Conservation (phyloP, 2,888 invertebrate species). For the Cristatella mucedo region DNA sequence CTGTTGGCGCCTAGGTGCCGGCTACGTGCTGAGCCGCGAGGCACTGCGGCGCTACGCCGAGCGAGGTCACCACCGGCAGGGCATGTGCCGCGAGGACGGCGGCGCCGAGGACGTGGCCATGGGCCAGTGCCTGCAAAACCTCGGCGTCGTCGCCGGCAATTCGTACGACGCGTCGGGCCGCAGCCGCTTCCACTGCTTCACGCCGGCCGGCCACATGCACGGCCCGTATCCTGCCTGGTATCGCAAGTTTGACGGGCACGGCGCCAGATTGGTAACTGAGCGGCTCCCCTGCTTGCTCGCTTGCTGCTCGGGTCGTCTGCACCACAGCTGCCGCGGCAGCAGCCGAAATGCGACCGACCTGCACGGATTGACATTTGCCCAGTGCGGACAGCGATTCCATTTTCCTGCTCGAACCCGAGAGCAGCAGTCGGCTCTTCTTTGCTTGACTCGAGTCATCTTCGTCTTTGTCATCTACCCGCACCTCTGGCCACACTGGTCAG, state of each 20-base stretch:
- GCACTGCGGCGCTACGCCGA: constrained; percentile 14
- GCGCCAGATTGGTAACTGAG: constrained; percentile 23
- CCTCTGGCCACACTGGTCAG: no score
- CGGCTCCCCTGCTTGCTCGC: no score
- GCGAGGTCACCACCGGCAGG: not conserved
- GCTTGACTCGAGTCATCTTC: no score
- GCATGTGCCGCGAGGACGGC: constrained; percentile 17
- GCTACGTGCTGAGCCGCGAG: constrained; percentile 15
- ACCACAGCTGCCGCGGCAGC: no score
- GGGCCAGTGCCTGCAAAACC: constrained; percentile 18
- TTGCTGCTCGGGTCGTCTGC: no score
- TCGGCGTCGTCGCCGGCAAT: constrained; percentile 24
- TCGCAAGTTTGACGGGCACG: constrained; percentile 22
- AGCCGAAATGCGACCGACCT: no score
- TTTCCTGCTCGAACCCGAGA: no score
- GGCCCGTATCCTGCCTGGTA: constrained; percentile 31
- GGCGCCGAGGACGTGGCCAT: constrained; percentile 30
- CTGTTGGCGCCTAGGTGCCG: constrained; percentile 11
- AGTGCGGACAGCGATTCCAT: no score
- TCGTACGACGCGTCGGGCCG: constrained; percentile 24
- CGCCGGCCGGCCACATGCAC: constrained; percentile 21
- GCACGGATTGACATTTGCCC: no score
- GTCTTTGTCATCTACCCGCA: no score
- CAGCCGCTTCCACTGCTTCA: constrained; percentile 30
- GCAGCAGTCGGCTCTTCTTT: no score